Evolutionary conservation across 2,797 vertebrate genomes (phyloP).

Genomic region (Arvicola amphibius): DNA sequence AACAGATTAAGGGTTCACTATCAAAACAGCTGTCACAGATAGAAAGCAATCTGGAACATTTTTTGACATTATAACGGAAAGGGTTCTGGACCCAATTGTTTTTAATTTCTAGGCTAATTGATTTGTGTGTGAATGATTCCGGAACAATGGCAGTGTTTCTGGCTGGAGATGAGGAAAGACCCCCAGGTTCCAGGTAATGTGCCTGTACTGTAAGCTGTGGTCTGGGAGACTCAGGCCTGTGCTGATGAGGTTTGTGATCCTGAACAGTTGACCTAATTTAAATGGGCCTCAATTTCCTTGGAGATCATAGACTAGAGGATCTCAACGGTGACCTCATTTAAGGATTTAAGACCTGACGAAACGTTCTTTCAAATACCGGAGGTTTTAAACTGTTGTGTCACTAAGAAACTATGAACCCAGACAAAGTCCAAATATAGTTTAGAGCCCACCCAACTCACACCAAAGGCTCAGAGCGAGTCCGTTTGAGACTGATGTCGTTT

Average conservation of each 20-base stretch:
- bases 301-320: neutral
- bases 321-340: slow-evolving; percentile 18
- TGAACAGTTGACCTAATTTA: neutral
- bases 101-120: neutral
- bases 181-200: neutral
- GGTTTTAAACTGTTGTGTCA: slow-evolving; percentile 8
- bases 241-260: neutral
- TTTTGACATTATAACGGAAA: neutral
- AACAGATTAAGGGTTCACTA: neutral
- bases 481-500: neutral
- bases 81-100: neutral
- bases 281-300: neutral
- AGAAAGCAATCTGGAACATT: neutral
- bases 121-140: neutral
- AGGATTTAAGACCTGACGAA: neutral
- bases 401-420: neutral
- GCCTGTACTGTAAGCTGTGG: neutral
- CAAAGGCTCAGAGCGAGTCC: neutral
- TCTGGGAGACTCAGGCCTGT: neutral
- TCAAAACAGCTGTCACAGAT: neutral
- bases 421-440: neutral
- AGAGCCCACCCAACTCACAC: neutral
- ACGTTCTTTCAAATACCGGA: neutral
- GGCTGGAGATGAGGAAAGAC: neutral
- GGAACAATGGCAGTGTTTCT: neutral